These are phyloP conservation scores for Plagodis dolabraria DNA, from an alignment of 2,888 invertebrate genomes.

Conservation along the genomic window DNA sequence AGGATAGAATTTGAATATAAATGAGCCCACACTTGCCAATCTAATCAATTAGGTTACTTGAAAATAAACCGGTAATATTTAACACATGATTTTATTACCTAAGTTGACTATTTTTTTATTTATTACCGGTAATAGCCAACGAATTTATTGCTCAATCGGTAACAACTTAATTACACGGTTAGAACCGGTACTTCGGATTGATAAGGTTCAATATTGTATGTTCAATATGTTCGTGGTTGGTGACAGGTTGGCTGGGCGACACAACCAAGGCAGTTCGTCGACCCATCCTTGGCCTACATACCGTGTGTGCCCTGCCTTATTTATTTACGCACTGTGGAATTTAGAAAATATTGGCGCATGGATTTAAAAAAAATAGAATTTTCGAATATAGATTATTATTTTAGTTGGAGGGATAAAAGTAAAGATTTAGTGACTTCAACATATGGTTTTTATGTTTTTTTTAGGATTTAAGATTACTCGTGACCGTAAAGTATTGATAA, in stretches of 20 bases:
- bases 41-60: slow-evolving; percentile 9
- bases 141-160: slow-evolving; percentile 10
- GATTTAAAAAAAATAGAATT: too few species aligned
- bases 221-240: not conserved
- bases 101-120: not conserved
- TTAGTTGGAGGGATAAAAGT: too few species aligned
- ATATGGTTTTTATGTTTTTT: too few species aligned
- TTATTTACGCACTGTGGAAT: slow-evolving; percentile 19
- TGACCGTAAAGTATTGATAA: too few species aligned
- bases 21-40: slow-evolving; percentile 8
- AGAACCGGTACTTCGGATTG: slow-evolving; percentile 1
- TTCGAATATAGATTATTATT: too few species aligned
- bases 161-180: slow-evolving; percentile 10
- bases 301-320: slow-evolving; percentile 31
- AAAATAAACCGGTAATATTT: not conserved
- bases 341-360: not conserved
- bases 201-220: not conserved
- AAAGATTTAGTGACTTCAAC: too few species aligned
- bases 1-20: slow-evolving; percentile 26
- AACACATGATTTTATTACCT: not conserved
- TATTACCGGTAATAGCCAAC: not conserved
- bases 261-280: slow-evolving; percentile 34
- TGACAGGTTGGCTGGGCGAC: slow-evolving; percentile 11
- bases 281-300: slow-evolving; percentile 62
- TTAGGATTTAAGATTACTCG: too few species aligned